These are phyloP conservation scores for Diplodus sargus DNA, from an alignment of 2,797 vertebrate species.

Conservation along the genomic window DNA sequence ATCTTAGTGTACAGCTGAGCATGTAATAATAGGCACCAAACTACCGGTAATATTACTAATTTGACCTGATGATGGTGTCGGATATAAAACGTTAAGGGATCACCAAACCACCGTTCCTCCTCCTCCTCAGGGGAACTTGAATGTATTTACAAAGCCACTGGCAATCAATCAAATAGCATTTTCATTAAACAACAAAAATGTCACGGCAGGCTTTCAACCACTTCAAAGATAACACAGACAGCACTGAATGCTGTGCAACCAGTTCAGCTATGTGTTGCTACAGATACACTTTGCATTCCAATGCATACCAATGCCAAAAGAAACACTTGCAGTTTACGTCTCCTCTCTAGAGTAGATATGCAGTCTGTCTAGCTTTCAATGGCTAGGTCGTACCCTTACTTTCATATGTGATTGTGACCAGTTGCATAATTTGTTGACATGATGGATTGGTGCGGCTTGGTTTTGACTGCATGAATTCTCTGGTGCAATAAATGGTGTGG, in stretches of 20 bases:
- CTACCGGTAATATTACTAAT: background rate
- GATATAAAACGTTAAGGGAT: background rate
- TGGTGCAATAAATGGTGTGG: background rate
- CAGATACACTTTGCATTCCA: constrained; percentile 56
- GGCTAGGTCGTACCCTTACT: background rate
- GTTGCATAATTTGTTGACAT: background rate
- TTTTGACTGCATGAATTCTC: background rate
- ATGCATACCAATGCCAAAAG: constrained; percentile 15
- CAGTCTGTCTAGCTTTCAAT: constrained; percentile 37
- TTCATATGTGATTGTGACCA: background rate
- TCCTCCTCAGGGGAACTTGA: background rate
- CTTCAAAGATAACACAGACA: constrained; percentile 10
- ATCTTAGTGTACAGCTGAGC: background rate
- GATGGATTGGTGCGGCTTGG: background rate
- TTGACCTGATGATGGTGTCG: background rate
- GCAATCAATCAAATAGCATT: background rate
- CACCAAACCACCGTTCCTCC: too few relatives aligned
- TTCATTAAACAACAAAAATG: background rate
- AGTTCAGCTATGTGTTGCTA: constrained; percentile 49
- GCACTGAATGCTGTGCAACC: constrained; percentile 80
- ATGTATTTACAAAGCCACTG: background rate
- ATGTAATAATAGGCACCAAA: too few relatives aligned
- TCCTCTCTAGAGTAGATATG: background rate
- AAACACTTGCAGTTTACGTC: background rate
- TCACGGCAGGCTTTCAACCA: background rate